Evolutionary conservation across 2,797 vertebrate genomes (phyloP).

Genomic region (Coracias cyanogaster): DNA sequence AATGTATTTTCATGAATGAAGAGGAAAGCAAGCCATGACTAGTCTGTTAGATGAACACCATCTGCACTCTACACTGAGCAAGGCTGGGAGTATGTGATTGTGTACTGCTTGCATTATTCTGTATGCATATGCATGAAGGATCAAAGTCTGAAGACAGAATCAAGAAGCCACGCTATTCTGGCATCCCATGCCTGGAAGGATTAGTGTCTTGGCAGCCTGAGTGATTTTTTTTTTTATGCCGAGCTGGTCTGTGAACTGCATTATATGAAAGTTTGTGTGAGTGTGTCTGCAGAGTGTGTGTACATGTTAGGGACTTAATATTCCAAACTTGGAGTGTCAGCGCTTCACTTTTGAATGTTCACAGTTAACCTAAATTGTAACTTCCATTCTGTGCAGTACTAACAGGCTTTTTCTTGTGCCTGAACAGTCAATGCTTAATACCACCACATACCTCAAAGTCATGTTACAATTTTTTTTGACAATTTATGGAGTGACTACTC

Average conservation of each 20-base stretch:
- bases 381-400: background rate
- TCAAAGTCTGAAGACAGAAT: background rate
- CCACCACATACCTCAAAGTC: background rate
- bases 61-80: accelerated
- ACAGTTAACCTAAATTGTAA: background rate
- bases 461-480: background rate
- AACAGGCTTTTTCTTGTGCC: background rate
- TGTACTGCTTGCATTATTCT: background rate
- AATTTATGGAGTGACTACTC: background rate
- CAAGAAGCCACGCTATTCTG: background rate
- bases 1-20: background rate
- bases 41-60: background rate
- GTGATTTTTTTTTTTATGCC: background rate
- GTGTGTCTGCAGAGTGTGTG: background rate
- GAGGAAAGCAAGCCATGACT: background rate
- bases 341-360: background rate
- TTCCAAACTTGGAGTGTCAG: background rate
- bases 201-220: background rate
- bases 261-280: background rate
- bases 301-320: background rate
- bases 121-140: background rate
- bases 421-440: background rate
- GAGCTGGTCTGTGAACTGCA: background rate
- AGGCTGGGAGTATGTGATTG: no score
- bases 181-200: background rate